Conservation (phyloP, 37 sponge, comb jelly and placozoan genomes). For the Theonella swinhoei region DNA sequence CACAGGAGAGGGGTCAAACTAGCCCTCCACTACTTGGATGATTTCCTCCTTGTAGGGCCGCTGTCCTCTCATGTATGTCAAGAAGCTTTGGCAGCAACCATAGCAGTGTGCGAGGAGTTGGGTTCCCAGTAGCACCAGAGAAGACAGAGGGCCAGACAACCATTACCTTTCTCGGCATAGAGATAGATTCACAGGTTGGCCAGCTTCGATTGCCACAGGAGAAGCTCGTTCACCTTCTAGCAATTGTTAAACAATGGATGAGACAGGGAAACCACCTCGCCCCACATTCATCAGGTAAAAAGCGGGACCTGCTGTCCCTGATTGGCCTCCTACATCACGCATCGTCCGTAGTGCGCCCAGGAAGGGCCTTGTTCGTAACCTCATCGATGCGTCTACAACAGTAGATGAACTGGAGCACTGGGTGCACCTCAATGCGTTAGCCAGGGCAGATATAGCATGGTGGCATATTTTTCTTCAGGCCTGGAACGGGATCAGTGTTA, state of each 20-base stretch:
- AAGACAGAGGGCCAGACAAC: conserved; percentile 2
- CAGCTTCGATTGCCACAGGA: conserved; percentile 4
- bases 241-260: background rate
- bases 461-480: conserved; percentile 10
- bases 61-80: background rate
- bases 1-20: conserved; percentile 1
- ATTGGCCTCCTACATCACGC: conserved; percentile 35
- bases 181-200: background rate
- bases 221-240: background rate
- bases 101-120: background rate
- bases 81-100: background rate
- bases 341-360: conserved; percentile 10
- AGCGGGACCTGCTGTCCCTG: conserved; percentile 13
- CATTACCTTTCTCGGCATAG: conserved; percentile 27
- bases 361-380: conserved; percentile 16
- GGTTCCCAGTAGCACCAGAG: background rate
- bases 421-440: conserved; percentile 9
- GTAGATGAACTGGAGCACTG: background rate
- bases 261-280: background rate
- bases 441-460: conserved; percentile 30
- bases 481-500: conserved; percentile 29
- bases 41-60: background rate
- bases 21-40: conserved; percentile 12
- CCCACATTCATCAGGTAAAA: conserved; percentile 2
- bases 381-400: background rate